Conservation (phyloP, 2,888 invertebrate species). For the Nomada fabriciana region DNA sequence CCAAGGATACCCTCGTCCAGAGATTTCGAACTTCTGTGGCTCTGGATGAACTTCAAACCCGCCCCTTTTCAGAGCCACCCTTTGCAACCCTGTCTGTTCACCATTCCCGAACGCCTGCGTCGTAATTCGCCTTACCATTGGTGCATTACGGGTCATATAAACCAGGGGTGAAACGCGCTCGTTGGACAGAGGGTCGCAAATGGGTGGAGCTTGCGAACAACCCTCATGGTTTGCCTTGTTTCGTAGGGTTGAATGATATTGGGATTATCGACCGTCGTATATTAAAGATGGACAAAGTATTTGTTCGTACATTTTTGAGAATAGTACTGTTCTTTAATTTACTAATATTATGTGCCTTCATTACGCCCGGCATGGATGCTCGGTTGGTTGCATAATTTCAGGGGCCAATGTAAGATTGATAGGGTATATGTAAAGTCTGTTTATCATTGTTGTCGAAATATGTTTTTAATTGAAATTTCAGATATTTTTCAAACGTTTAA, state of each 20-base stretch:
- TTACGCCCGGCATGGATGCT: background rate
- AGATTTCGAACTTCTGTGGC: constrained; percentile 2
- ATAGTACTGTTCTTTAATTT: background rate
- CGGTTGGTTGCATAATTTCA: background rate
- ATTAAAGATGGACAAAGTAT: constrained; percentile 50
- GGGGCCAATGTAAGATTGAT: background rate
- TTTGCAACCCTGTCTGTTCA: constrained; percentile 7
- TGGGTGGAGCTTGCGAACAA: constrained; percentile 41
- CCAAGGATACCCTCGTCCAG: constrained; percentile 17
- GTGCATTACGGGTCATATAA: background rate
- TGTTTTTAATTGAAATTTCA: too few relatives aligned
- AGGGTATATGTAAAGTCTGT: background rate
- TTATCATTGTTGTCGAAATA: too few relatives aligned
- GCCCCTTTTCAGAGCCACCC: constrained; percentile 39
- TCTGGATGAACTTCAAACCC: constrained; percentile 15
- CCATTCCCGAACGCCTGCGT: constrained; percentile 39
- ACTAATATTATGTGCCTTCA: background rate
- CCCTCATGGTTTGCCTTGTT: constrained; percentile 30
- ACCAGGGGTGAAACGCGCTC: background rate
- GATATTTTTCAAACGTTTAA: too few relatives aligned
- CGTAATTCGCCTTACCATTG: constrained; percentile 30
- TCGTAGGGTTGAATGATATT: constrained; percentile 19
- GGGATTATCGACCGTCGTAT: constrained; percentile 53
- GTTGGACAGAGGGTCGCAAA: constrained; percentile 27
- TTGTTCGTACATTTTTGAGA: background rate